Base-by-base conservation (phyloP, 2,113 vertebrate genomes). In the Rhinolophus sinicus region DNA sequence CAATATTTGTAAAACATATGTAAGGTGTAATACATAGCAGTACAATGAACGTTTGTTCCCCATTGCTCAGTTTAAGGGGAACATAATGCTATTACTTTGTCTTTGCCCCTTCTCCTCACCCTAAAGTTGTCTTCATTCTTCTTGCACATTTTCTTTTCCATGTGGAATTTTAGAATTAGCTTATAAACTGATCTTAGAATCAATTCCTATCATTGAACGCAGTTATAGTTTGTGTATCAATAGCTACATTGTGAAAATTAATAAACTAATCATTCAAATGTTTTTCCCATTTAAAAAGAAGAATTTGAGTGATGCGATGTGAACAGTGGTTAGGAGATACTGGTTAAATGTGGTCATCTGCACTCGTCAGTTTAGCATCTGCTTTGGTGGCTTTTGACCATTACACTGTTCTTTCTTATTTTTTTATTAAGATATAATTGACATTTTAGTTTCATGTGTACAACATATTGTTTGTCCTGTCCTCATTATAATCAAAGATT, bases 81-180 rank as follows among this genome's bases (percentile, higher is more conserved):
- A 78, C 38, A 58, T 22, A 40, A 21, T 77, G 8, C 30, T 69
- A 47, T 64, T 86, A 30, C 35, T 62, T 90, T 78, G 30, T 93
- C 33, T 54, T 81, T 87, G 56, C 28, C 0, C 6, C 11, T 50
- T 30, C 44, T 33, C 47, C 21, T 40, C 3, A 50, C 11, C 47
- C 47, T 50, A 89, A 83, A 88, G 18, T 70, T 72, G 13, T 76
- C 56, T 72, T 47, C 5, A 70, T 44, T 85, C 28, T 88, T 93
- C 73, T 83, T 62, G 35, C 52, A 76, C 22, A 64, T 89, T 96
- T 82, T 83, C 30, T 78, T 12, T 64, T 80, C 58, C 14, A 0
- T 84, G 44, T 84, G 54, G 64, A 70, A 78, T 96, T 62, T 93
- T 90, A 72, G 24, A 93, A 54, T 56, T 56, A 85, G 38, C 44